Percentiles rank a stretch among this genome's conserved stretches.
Evolutionary conservation across 2,113 vertebrate genomes (phyloP).

Genomic region (Rattus norvegicus): DNA sequence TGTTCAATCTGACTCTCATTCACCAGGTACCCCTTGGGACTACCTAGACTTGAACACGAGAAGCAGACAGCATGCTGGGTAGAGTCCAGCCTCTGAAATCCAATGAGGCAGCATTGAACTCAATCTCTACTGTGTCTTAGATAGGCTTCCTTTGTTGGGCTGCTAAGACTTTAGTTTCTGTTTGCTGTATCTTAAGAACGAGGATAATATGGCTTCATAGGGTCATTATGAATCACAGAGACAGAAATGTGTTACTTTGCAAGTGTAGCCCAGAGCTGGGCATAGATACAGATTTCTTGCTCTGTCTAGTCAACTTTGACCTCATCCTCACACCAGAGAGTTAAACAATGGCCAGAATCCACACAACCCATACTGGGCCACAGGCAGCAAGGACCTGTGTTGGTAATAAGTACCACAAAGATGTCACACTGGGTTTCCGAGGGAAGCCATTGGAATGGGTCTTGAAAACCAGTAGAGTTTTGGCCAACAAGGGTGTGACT

Average conservation of each 20-base stretch:
- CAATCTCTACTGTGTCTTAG: background rate
- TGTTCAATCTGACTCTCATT: rapidly evolving
- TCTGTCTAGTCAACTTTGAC: background rate
- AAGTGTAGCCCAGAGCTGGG: background rate
- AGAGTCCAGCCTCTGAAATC: background rate
- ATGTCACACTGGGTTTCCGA: background rate
- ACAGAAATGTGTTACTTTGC: rapidly evolving
- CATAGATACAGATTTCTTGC: rapidly evolving
- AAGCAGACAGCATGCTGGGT: no score
- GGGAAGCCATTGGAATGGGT: background rate
- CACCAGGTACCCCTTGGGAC: background rate
- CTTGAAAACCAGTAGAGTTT: background rate
- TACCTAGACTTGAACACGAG: background rate
- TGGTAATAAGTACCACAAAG: background rate
- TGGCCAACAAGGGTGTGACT: background rate
- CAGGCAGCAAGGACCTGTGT: background rate
- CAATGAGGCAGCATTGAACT: background rate
- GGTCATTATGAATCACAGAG: background rate
- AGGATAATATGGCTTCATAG: background rate
- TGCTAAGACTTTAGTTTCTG: constrained; percentile 18
- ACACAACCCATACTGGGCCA: rapidly evolving
- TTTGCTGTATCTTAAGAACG: background rate
- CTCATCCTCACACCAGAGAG: background rate
- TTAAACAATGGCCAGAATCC: background rate
- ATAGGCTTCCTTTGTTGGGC: background rate